Evolutionary conservation across 1,140 invertebrate species (phyloP), one percentile per base, ranked within the genome.

Genomic region (Scaptomyza montana): DNA sequence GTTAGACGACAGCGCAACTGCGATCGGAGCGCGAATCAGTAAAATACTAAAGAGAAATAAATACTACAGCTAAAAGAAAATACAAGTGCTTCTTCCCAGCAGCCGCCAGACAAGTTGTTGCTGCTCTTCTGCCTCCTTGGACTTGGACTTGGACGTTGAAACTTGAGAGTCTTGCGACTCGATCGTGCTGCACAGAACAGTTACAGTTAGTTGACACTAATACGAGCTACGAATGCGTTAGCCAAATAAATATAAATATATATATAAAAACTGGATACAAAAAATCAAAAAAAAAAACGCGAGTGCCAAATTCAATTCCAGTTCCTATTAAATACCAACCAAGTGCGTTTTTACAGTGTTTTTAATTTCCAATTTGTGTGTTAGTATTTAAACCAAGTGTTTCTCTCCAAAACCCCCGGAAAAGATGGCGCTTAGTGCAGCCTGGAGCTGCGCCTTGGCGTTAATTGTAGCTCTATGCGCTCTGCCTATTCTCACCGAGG

Each of bases 131-230:
- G 60, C 55, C 60, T 59, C 62, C 60, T 62, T 49, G 50, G 50
- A 53, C 49, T 61, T 60, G 51, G 59, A 63, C 59, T 49, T 9
- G 13, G n/a, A 30, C n/a, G 28, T 39, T 53, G 49, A 51, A 49
- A 43, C 39, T 19, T 41, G 13, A 65, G 45, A 65, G 46, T 59
- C 64, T 61, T 56, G 66, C 36, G 43, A 30, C 45, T 33, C 36
- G 65, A 30, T 39, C 51, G 54, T 65, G 62, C 54, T 50, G 47
- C 30, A 13, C 33, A 43, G 30, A 54, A 16, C 51, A 77, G 81
- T 79, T 80, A 91, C 89, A 89, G 89, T 91, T 91, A 91, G 85
- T 89, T 91, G 89, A 91, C 89, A 90, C 74, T 90, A 77, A 91
- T 89, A 77, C 85, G 60, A 59, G 66, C 30, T 55, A 45, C 53